A percentile compares a stretch with the other conserved stretches of the same genome.
phyloP scores from a whole-genome alignment of 1,140 invertebrate genomes.

The Campoletis sonorensis region DNA sequence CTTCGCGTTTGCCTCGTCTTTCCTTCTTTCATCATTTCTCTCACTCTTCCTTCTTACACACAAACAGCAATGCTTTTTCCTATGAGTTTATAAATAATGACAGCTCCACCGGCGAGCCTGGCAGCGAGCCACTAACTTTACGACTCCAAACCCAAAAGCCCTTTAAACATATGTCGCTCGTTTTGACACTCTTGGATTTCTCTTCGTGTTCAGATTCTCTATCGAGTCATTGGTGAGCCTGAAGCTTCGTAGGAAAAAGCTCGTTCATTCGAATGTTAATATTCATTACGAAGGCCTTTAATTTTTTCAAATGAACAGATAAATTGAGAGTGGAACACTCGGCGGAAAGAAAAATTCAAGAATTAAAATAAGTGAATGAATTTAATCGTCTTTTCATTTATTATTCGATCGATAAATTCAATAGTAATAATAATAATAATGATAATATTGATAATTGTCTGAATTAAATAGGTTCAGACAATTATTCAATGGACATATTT shows the following conservation, averaged over 20 bases:
- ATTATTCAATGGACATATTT: background rate
- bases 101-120: conserved; percentile 56
- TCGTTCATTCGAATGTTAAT: too few species aligned
- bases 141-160: background rate
- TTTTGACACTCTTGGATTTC: background rate
- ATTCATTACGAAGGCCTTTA: too few species aligned
- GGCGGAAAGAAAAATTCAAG: too few species aligned
- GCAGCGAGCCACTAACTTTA: background rate
- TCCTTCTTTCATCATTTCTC: conserved; percentile 13
- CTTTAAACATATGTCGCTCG: background rate
- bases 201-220: background rate
- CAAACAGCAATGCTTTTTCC: conserved; percentile 1
- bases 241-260: too few species aligned
- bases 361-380: too few species aligned
- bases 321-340: too few species aligned
- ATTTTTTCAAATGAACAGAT: background rate
- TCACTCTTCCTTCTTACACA: background rate
- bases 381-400: too few species aligned
- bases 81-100: conserved; percentile 73
- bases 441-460: too few species aligned
- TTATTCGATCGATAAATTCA: too few species aligned
- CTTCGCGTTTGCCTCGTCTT: conserved; percentile 33
- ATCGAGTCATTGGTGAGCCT: too few species aligned
- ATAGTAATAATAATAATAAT: too few species aligned
- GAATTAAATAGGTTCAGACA: background rate